These are phyloP conservation scores for Lathronympha strigana DNA, from an alignment of 2,888 invertebrate genomes.

Conservation along the genomic window DNA sequence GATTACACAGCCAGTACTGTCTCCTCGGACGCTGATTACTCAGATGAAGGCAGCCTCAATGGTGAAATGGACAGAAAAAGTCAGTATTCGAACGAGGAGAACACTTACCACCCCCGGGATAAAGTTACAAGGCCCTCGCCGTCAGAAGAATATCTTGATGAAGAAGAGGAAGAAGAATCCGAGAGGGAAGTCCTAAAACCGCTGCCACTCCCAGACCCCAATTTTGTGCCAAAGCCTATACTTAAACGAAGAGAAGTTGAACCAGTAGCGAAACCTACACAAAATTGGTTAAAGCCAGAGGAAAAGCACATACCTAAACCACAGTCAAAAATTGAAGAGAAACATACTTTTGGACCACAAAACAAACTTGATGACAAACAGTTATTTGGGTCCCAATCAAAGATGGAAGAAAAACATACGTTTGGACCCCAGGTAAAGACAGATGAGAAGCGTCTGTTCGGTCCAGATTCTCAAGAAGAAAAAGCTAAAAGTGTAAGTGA, in stretches of 20 bases:
- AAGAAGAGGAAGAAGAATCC: slow-evolving; percentile 78
- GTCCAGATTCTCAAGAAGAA: slow-evolving; percentile 12
- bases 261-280: slow-evolving; percentile 50
- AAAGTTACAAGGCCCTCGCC: slow-evolving; percentile 68
- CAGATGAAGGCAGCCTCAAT: slow-evolving; percentile 72
- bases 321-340: slow-evolving; percentile 47
- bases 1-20: slow-evolving; percentile 87
- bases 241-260: slow-evolving; percentile 85
- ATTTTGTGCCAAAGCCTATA: slow-evolving; percentile 91
- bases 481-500: slow-evolving; percentile 53
- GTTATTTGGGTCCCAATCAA: slow-evolving; percentile 39
- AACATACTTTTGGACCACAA: slow-evolving; percentile 45
- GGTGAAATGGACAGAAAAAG: slow-evolving; percentile 64
- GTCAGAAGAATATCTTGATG: slow-evolving; percentile 59
- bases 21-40: slow-evolving; percentile 77
- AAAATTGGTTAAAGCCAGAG: slow-evolving; percentile 37
- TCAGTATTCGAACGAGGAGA: slow-evolving; percentile 82
- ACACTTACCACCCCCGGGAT: slow-evolving; percentile 87
- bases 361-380: slow-evolving; percentile 43
- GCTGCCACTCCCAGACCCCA: slow-evolving; percentile 87
- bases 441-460: slow-evolving; percentile 38
- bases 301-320: slow-evolving; percentile 45
- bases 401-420: slow-evolving; percentile 43
- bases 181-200: slow-evolving; percentile 85
- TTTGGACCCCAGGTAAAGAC: slow-evolving; percentile 27